Base-by-base conservation (phyloP, 1,140 invertebrate species). In the Panagrolaimus sp. region DNA sequence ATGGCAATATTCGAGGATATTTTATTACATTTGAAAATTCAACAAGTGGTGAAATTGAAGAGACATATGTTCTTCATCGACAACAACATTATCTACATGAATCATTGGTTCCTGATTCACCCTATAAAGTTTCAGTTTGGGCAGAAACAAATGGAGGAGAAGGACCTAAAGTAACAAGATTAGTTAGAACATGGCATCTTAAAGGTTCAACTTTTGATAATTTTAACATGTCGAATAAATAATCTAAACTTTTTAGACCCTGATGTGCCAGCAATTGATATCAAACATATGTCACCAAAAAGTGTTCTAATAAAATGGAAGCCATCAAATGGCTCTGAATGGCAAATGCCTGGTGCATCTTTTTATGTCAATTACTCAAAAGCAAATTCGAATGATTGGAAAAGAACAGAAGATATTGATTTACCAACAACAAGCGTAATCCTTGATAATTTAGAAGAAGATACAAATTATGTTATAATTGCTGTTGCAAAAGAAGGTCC, bases 131-230 rank as follows among this genome's bases (percentile, higher is more conserved):
- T 16, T 44, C 75, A 11, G 80, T 83, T 16, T 81, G 80, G 80
- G 80, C 81, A 9, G 81, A 82, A 63, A 83, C 80, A 23, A 72
- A 79, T 67, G 80, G 81, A 11, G 80, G 80, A 11, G 80, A 82
- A 68, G 80, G 80, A 1, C 72, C 79, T 7, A 70, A 65, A 31
- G 71, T 77, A 8, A 38, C 69, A 43, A 61, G 72, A 48, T 43
- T 71, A n/a, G 74, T 80, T 16, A 66, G 74, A 27, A 82, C 80
- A 11, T 82, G 77, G 70, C 79, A 76, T 23, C 9, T 78, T 2
- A 72, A 74, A 75, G 66, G 78, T 80, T 38, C 64, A 8, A 23
- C 69, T 74, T 72, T 43, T 75, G 31, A 4, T 7, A 38, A 38
- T 38, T 4, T 7, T 38, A 38, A 38, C 7, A 38, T 2, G 31